phyloP scores from a whole-genome alignment of 1,140 invertebrate genomes.

The Megathymus violae region DNA sequence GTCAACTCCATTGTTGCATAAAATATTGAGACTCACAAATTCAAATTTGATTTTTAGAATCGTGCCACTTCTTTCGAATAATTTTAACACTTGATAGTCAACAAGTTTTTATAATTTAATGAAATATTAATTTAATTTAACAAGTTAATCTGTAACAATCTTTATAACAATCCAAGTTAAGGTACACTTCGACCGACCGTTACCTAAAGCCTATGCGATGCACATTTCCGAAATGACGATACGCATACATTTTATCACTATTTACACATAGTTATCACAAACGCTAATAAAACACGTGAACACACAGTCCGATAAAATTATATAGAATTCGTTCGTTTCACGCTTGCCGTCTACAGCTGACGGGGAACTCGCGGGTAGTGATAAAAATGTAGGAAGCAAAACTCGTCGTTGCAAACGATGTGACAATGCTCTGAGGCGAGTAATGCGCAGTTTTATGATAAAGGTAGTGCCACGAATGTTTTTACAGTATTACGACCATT shows the following conservation, averaged over 20 bases:
- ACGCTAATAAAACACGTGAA: slow-evolving; percentile 11
- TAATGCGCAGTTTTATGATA: too few species aligned
- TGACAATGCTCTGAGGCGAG: too few species aligned
- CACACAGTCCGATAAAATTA: slow-evolving; percentile 19
- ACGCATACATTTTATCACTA: slow-evolving; percentile 36
- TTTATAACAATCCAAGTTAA: too few species aligned
- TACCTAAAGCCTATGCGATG: not conserved
- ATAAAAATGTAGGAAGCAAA: slow-evolving; percentile 13
- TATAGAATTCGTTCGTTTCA: slow-evolving; percentile 19
- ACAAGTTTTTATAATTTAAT: too few species aligned
- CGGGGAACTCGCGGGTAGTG: slow-evolving; percentile 7
- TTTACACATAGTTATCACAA: slow-evolving; percentile 40
- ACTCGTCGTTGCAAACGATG: not conserved
- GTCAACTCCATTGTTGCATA: slow-evolving; percentile 71
- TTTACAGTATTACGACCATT: too few species aligned
- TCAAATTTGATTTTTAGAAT: too few species aligned
- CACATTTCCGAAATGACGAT: slow-evolving; percentile 10
- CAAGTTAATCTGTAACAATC: too few species aligned
- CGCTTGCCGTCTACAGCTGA: slow-evolving; percentile 13
- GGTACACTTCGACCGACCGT: not conserved
- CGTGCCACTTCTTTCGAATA: too few species aligned
- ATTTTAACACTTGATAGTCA: too few species aligned
- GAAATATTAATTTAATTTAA: too few species aligned
- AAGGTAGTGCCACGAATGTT: too few species aligned
- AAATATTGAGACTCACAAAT: not conserved